phyloP scores from a whole-genome alignment of 2,888 invertebrate genomes.

The Nomada fucata region DNA sequence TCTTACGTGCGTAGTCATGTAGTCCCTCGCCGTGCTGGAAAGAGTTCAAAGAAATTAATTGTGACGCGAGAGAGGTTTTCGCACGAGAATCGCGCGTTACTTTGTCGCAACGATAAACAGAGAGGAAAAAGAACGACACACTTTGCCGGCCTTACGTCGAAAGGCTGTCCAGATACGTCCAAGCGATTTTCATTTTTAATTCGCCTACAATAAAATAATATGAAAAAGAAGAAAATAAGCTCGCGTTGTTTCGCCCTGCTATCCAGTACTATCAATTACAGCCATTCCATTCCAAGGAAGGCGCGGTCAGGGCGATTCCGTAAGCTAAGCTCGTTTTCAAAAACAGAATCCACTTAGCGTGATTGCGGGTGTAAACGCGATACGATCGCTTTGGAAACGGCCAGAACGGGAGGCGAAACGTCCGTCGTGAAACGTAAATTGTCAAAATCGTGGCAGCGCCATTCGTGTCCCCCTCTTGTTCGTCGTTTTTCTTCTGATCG shows the following conservation, averaged over 20 bases:
- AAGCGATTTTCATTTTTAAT: conserved; percentile 14
- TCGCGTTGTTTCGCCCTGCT: too few species aligned
- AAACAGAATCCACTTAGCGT: conserved; percentile 5
- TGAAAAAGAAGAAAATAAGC: background rate
- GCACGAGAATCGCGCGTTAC: conserved; percentile 12
- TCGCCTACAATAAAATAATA: background rate
- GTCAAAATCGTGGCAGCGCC: too few species aligned
- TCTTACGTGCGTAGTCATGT: background rate
- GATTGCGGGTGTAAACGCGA: conserved; percentile 3
- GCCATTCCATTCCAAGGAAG: background rate
- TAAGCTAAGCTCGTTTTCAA: background rate
- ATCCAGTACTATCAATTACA: background rate
- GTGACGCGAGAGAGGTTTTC: conserved; percentile 37
- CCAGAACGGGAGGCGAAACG: background rate
- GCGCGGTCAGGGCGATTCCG: too few species aligned
- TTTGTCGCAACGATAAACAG: conserved; percentile 1
- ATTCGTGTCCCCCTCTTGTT: conserved; percentile 1
- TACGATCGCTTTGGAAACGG: background rate
- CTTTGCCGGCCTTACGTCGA: conserved; percentile 61
- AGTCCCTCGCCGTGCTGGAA: background rate
- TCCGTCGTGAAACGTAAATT: conserved; percentile 13
- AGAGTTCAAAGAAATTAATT: conserved; percentile 39
- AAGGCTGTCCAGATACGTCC: conserved; percentile 41
- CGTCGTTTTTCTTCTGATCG: conserved; percentile 31
- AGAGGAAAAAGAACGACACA: background rate